These are phyloP conservation scores for Masticophis lateralis DNA, from an alignment of 2,797 vertebrate species.

Conservation along the genomic window DNA sequence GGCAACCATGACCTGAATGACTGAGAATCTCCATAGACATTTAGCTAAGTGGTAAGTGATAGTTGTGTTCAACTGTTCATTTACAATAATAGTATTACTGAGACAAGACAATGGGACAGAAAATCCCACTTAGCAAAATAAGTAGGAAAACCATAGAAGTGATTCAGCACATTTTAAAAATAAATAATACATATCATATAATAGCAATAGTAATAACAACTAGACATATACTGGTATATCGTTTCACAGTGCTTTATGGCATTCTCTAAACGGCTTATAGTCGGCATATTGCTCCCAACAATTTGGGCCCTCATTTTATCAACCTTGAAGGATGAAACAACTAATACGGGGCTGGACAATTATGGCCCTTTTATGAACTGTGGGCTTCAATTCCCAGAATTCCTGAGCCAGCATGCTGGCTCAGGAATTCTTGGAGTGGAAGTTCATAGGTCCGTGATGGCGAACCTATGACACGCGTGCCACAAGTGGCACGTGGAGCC, in stretches of 20 bases:
- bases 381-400: too few species aligned
- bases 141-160: neutral
- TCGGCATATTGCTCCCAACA: neutral
- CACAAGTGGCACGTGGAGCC: too few species aligned
- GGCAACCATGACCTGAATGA: neutral
- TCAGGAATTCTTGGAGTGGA: too few species aligned
- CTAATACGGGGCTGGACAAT: neutral
- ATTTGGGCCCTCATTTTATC: neutral
- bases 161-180: neutral
- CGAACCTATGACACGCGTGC: too few species aligned
- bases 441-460: too few species aligned
- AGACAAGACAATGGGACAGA: neutral
- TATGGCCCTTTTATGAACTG: too few species aligned
- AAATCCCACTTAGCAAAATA: neutral
- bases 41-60: neutral
- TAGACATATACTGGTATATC: neutral
- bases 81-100: neutral
- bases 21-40: neutral
- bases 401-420: too few species aligned
- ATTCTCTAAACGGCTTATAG: neutral
- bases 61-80: neutral
- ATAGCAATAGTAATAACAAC: neutral
- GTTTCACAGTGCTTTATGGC: neutral
- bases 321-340: neutral
- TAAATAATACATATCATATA: neutral